Percentiles rank a stretch among this genome's conserved stretches.
These are phyloP conservation scores for Amazona finschi DNA, from an alignment of 2,797 vertebrate species.

Conservation along the genomic window DNA sequence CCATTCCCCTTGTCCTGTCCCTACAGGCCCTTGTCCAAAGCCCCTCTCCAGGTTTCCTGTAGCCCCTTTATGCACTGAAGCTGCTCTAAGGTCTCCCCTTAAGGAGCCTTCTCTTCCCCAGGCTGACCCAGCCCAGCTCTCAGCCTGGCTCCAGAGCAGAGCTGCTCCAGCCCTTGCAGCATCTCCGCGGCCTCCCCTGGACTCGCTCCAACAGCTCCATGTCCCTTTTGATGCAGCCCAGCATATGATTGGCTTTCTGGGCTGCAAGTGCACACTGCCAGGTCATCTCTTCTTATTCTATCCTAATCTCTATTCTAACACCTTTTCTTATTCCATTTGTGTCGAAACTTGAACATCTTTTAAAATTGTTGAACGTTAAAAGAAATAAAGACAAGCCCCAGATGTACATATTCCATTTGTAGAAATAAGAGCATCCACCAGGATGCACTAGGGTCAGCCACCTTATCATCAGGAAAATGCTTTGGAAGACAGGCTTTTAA, in stretches of 20 bases:
- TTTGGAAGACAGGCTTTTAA: not conserved
- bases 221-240: not conserved
- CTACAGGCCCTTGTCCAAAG: no score
- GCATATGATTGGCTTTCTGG: not conserved
- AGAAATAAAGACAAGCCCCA: not conserved
- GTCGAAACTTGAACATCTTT: not conserved
- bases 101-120: no score
- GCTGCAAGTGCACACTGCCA: not conserved
- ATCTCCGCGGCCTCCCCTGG: not conserved
- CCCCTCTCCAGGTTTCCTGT: no score
- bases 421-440: not conserved
- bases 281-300: not conserved
- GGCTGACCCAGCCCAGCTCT: not conserved
- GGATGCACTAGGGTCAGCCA: not conserved
- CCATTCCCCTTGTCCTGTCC: no score
- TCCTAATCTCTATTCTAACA: rapidly evolving
- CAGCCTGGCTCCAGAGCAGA: not conserved
- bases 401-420: not conserved
- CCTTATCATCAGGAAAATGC: not conserved
- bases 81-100: no score
- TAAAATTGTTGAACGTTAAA: not conserved
- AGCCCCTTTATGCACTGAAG: no score
- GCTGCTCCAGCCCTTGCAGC: not conserved
- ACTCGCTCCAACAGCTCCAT: not conserved
- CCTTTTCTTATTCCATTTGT: not conserved